Evolutionary conservation across 2,113 vertebrate genomes (phyloP).

Genomic region (crab-eating macaque (Macaca fascicularis)): DNA sequence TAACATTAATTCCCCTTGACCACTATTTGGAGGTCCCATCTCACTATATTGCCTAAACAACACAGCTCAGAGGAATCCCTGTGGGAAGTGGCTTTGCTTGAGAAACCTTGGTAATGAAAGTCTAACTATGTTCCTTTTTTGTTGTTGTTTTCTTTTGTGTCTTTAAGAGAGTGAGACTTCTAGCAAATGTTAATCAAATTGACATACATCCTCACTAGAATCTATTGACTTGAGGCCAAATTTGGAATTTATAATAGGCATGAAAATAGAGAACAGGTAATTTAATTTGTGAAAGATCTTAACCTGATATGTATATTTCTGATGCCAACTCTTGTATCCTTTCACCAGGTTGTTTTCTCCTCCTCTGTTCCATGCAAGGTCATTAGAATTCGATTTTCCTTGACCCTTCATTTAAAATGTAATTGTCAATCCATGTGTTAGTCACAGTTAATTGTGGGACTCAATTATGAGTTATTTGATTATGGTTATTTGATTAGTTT

Average conservation of each 20-base stretch:
- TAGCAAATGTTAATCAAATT: not conserved
- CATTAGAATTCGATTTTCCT: not conserved
- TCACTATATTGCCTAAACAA: not conserved
- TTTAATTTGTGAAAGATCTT: not conserved
- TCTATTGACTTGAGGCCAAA: not conserved
- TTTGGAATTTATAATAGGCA: not conserved
- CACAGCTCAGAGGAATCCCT: not conserved
- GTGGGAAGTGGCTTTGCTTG: not conserved
- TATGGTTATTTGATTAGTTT: not conserved
- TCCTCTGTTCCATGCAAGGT: not conserved
- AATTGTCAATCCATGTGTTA: not conserved
- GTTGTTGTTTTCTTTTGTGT: not conserved
- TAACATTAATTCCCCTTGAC: not conserved
- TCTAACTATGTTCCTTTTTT: not conserved
- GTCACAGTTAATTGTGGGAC: not conserved
- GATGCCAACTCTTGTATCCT: not conserved
- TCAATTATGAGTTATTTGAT: not conserved
- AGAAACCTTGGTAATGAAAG: not conserved
- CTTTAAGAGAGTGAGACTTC: not conserved
- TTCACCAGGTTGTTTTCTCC: not conserved
- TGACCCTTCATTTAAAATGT: not conserved
- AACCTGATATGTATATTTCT: not conserved
- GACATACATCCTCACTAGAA: not conserved
- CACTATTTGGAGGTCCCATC: not conserved
- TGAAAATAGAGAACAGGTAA: not conserved